Percentiles rank a stretch among this genome's conserved stretches.
Conservation (phyloP, 2,797 vertebrate species). For the Oryzias dopingdopingensis region DNA sequence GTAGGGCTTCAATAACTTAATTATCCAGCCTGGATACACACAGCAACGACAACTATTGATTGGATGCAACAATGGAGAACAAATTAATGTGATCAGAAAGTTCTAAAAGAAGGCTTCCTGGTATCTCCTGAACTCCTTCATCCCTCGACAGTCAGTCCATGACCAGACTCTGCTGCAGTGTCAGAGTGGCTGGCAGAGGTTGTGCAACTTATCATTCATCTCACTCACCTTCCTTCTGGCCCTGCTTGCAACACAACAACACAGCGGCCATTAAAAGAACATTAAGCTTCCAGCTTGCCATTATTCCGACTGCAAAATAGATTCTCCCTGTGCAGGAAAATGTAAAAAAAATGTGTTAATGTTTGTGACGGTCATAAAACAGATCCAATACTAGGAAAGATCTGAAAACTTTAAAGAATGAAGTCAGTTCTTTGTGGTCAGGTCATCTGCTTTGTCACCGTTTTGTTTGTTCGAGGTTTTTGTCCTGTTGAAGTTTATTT, state of each 20-base stretch:
- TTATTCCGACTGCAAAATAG: slow-evolving; percentile 34
- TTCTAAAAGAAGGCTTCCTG: slow-evolving; percentile 20
- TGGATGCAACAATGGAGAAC: slow-evolving; percentile 31
- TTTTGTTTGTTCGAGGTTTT: too few relatives aligned
- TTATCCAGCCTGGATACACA: slow-evolving; percentile 35
- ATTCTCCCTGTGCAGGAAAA: background rate
- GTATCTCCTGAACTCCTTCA: slow-evolving; percentile 15
- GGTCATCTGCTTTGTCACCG: too few relatives aligned
- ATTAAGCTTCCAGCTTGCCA: slow-evolving; percentile 65
- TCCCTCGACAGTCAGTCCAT: slow-evolving; percentile 28
- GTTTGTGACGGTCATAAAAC: background rate
- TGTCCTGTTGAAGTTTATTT: too few relatives aligned
- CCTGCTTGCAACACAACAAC: slow-evolving; percentile 40
- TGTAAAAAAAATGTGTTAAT: background rate
- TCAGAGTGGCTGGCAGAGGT: slow-evolving; percentile 54
- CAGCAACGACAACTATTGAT: slow-evolving; percentile 46
- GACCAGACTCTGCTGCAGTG: slow-evolving; percentile 54
- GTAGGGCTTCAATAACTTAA: slow-evolving; percentile 40
- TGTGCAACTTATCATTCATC: slow-evolving; percentile 66
- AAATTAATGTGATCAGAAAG: slow-evolving; percentile 38
- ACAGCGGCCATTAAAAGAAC: slow-evolving; percentile 69
- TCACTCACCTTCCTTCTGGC: slow-evolving; percentile 22
- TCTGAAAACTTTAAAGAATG: too few relatives aligned
- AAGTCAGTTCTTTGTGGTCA: too few relatives aligned
- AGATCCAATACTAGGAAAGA: too few relatives aligned